A percentile compares a stretch with the other conserved stretches of the same genome.
Conservation (phyloP, 2,113 vertebrate species). For the Boleophthalmus pectinirostris region DNA sequence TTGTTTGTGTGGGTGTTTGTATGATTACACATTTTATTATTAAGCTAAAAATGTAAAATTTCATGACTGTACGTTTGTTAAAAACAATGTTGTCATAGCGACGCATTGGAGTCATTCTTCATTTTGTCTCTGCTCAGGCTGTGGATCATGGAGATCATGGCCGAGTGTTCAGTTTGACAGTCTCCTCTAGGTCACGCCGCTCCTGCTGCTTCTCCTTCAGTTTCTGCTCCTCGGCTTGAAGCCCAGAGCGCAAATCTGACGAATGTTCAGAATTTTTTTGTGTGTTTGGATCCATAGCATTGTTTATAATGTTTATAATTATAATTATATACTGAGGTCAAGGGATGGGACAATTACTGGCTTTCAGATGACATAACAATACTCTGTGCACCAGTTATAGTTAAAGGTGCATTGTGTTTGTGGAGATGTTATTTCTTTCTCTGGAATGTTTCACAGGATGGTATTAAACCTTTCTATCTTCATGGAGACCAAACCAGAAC, state of each 20-base stretch:
- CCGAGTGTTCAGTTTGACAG: slow-evolving; percentile 84
- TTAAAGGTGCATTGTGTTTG: too few species aligned
- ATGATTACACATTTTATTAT: not conserved
- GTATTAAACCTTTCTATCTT: too few species aligned
- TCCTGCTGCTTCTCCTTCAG: slow-evolving; percentile 75
- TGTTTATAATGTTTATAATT: too few species aligned
- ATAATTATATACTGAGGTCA: too few species aligned
- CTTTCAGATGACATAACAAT: too few species aligned
- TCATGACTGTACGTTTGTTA: not conserved
- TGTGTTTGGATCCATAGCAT: too few species aligned
- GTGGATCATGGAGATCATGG: slow-evolving; percentile 98
- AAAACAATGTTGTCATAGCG: slow-evolving; percentile 70
- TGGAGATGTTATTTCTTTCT: too few species aligned
- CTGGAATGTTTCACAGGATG: too few species aligned
- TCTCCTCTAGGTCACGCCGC: slow-evolving; percentile 84
- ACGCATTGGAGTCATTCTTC: slow-evolving; percentile 85
- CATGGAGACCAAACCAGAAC: too few species aligned
- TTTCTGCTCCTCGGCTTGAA: slow-evolving; percentile 79
- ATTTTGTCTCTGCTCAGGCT: slow-evolving; percentile 90
- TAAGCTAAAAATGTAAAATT: not conserved
- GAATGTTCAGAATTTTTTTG: not conserved
- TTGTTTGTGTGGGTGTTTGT: too few species aligned
- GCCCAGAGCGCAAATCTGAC: slow-evolving; percentile 81
- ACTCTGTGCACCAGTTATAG: too few species aligned
- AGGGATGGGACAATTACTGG: too few species aligned